These are phyloP conservation scores for Puntigrus tetrazona DNA, from an alignment of 2,113 vertebrate genomes.

Conservation along the genomic window DNA sequence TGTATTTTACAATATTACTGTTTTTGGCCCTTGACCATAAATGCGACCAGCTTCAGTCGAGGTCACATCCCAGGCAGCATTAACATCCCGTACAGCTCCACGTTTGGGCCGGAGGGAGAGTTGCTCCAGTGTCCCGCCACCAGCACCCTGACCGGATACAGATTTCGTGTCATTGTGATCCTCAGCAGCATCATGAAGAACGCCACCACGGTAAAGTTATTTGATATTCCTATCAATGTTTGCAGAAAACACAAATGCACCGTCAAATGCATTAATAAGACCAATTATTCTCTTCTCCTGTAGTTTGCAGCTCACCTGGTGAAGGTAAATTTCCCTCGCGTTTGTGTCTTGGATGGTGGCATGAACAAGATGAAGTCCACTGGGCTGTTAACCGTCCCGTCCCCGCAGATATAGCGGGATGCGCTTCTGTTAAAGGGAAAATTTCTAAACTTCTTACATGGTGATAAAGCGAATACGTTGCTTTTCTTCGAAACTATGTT, in stretches of 20 bases:
- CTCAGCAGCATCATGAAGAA: constrained; percentile 86
- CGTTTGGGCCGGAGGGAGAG: constrained; percentile 85
- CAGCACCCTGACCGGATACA: constrained; percentile 82
- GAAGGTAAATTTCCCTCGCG: constrained; percentile 87
- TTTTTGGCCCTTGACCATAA: constrained; percentile 74
- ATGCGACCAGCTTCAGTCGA: constrained; percentile 83
- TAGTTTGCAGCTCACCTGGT: constrained; percentile 93
- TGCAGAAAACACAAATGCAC: neutral
- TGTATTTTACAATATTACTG: neutral
- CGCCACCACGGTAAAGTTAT: constrained; percentile 78
- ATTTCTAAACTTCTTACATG: neutral
- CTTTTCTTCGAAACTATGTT: neutral
- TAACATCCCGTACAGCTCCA: constrained; percentile 84
- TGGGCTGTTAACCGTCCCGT: constrained; percentile 92
- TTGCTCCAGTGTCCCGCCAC: constrained; percentile 82
- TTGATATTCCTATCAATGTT: neutral
- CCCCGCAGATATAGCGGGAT: constrained; percentile 88
- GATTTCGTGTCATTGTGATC: constrained; percentile 90
- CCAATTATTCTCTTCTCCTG: constrained; percentile 36
- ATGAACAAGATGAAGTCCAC: constrained; percentile 98
- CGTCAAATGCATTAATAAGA: neutral
- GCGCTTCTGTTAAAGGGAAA: neutral
- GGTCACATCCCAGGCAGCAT: constrained; percentile 95
- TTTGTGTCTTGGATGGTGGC: constrained; percentile 93
- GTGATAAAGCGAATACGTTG: neutral